Conservation (phyloP, 2,113 vertebrate genomes). For the Jacana jacana region DNA sequence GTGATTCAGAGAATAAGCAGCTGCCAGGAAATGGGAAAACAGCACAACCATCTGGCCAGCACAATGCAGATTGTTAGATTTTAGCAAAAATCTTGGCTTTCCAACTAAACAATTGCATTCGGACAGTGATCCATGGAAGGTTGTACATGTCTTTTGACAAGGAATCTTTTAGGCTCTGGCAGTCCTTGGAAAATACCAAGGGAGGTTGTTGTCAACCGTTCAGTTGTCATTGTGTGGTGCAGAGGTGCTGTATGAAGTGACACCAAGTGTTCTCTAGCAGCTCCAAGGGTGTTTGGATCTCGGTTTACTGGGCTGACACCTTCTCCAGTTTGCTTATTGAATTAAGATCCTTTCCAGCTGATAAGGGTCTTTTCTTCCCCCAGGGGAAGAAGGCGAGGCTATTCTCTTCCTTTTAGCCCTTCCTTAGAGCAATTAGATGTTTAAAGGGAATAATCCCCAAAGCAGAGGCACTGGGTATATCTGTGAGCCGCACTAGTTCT, state of each 20-base stretch:
- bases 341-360: not conserved
- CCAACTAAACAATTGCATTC: not conserved
- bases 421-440: not conserved
- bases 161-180: not conserved
- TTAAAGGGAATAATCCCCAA: not conserved
- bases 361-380: not conserved
- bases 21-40: not conserved
- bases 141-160: not conserved
- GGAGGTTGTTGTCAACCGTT: not conserved
- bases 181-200: not conserved
- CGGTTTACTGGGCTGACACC: fast-evolving
- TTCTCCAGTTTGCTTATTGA: not conserved
- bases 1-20: not conserved
- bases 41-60: not conserved
- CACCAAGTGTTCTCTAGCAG: not conserved
- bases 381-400: not conserved
- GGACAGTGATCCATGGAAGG: not conserved
- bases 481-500: fast-evolving
- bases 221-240: not conserved
- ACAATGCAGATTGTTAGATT: not conserved
- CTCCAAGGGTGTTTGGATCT: not conserved
- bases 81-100: not conserved
- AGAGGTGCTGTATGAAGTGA: not conserved
- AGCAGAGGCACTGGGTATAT: not conserved
- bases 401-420: not conserved